Percentiles rank a stretch among this genome's conserved stretches.
Evolutionary conservation across 2,888 invertebrate species (phyloP).

Genomic region (Pedicia rivosa): DNA sequence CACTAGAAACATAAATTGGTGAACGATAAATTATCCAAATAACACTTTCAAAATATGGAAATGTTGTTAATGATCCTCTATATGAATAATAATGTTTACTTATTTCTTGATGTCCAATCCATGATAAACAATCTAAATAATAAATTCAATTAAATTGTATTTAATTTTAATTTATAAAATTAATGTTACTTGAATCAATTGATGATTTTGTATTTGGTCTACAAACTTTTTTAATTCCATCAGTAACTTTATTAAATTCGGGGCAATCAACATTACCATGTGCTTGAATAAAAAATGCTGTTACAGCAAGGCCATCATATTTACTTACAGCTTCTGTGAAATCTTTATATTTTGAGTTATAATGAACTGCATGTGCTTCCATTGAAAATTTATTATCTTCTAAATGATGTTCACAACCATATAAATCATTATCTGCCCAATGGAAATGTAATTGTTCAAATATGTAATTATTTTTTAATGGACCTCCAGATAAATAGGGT

Average conservation of each 20-base stretch:
- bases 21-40: slow-evolving; percentile 59
- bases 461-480: slow-evolving; percentile 43
- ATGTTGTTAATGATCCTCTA: slow-evolving; percentile 54
- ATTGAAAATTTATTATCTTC: slow-evolving; percentile 59
- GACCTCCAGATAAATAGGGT: slow-evolving; percentile 46
- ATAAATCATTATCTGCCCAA: slow-evolving; percentile 58
- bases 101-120: slow-evolving; percentile 50
- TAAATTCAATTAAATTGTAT: not conserved
- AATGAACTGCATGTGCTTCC: slow-evolving; percentile 68
- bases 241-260: slow-evolving; percentile 39
- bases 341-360: slow-evolving; percentile 49
- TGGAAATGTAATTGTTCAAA: slow-evolving; percentile 71
- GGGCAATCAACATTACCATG: slow-evolving; percentile 41
- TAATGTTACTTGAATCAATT: slow-evolving; percentile 25
- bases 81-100: slow-evolving; percentile 56
- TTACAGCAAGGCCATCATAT: slow-evolving; percentile 53
- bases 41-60: slow-evolving; percentile 55
- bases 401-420: slow-evolving; percentile 64
- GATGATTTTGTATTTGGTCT: slow-evolving; percentile 27
- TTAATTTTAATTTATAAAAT: slow-evolving; percentile 5
- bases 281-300: slow-evolving; percentile 48
- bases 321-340: slow-evolving; percentile 47
- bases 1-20: slow-evolving; percentile 47
- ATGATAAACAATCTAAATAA: slow-evolving; percentile 43
- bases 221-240: slow-evolving; percentile 32